Base-by-base conservation (phyloP, 2,888 invertebrate genomes). In the Fragum fragum region DNA sequence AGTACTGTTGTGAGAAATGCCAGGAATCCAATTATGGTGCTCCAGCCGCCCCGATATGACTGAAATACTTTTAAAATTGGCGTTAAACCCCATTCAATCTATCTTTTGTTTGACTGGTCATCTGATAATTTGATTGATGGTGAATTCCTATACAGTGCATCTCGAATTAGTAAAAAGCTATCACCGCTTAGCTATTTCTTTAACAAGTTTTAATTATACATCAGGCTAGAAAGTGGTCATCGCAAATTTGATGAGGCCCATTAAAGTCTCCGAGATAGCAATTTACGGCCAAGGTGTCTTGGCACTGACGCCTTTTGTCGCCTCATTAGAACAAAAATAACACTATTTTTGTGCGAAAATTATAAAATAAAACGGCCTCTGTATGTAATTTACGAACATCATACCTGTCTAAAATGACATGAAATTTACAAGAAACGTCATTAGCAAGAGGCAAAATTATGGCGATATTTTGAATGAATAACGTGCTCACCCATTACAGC, bases 151-250 rank as follows among this genome's bases (percentile, higher is more conserved):
- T n/a, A n/a, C n/a, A n/a, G n/a, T 36, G 32, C 9, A 36, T 36
- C n/a, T 0, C 63, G 6, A 63, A 63, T 32, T 32, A 28, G 63
- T 21, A 32, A 18, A 29, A 16, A 32, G 16, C n/a, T 36, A 21
- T 26, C 55, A 42, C 74, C 73, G 82, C 73, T 78, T 75, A 78
- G 55, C 53, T n/a, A 32, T 16, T n/a, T 55, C 21, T 66, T 29
- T 36, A 63, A 29, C 28, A 36, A 28, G 47, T 52, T 63, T 69
- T 82, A 82, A 82, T 82, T 79, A 79, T 73, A 68, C 61, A 76
- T 76, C 76, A 72, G 61, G 75, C 61, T 82, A 74, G 42, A 76
- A 68, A 82, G 72, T 73, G 82, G 78, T 73, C 79, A 78, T 82
- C 78, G 78, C 69, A 57, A 47, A 28, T 42, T 73, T 76, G 63